Percentiles rank a stretch among this genome's conserved stretches.
These are phyloP conservation scores for Benthosema pterotum DNA, from an alignment of 2,797 vertebrate species.

Conservation along the genomic window DNA sequence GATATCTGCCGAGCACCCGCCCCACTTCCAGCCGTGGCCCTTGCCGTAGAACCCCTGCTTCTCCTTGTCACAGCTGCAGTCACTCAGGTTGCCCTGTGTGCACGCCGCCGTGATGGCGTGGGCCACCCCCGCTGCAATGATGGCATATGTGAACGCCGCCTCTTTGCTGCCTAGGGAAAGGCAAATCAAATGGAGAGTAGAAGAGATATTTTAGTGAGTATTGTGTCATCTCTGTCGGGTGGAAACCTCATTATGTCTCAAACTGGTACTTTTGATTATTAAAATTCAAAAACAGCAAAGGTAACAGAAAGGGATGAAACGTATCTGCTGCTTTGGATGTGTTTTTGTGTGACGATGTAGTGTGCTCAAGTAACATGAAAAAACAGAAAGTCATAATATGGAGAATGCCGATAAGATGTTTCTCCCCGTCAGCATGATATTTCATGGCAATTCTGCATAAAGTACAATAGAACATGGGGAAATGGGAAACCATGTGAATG, in stretches of 20 bases:
- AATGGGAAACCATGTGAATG: too few relatives aligned
- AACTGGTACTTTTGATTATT: too few relatives aligned
- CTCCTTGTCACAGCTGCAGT: constrained; percentile 96
- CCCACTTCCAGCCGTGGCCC: constrained; percentile 98
- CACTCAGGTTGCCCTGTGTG: constrained; percentile 95
- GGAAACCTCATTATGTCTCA: too few relatives aligned
- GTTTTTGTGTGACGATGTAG: too few relatives aligned
- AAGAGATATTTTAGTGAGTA: constrained; percentile 24
- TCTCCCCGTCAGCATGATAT: not conserved
- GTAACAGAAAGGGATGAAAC: too few relatives aligned
- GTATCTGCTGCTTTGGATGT: too few relatives aligned
- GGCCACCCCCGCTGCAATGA: constrained; percentile 94
- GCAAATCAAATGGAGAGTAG: constrained; percentile 22
- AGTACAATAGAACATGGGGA: too few relatives aligned
- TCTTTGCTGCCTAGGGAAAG: constrained; percentile 88
- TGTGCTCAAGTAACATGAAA: too few relatives aligned
- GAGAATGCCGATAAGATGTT: too few relatives aligned
- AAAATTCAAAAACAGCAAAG: too few relatives aligned
- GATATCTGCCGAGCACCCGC: constrained; percentile 96
- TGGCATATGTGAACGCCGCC: constrained; percentile 94
- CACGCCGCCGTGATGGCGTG: constrained; percentile 95
- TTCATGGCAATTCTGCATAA: too few relatives aligned
- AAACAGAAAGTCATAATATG: too few relatives aligned
- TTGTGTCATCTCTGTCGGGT: not conserved
- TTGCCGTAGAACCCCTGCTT: constrained; percentile 96